Evolutionary conservation across 1,140 invertebrate species (phyloP).

Genomic region (Scaptomyza hsui): DNA sequence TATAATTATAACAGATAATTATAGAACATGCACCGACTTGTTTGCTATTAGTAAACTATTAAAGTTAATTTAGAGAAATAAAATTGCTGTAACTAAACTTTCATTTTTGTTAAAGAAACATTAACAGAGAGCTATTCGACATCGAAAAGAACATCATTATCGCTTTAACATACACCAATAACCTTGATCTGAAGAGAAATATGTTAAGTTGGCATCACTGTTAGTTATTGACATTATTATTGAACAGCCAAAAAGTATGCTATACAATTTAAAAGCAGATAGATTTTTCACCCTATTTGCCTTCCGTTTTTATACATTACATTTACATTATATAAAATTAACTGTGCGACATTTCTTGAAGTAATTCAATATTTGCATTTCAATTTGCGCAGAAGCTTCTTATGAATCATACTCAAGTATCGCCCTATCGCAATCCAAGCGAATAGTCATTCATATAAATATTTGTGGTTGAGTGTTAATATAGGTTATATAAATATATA

Average conservation of each 20-base stretch:
- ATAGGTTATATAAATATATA: background rate
- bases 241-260: slow-evolving; percentile 27
- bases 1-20: background rate
- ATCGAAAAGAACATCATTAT: too few species aligned
- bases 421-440: slow-evolving; percentile 10
- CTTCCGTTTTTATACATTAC: too few species aligned
- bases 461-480: background rate
- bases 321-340: background rate
- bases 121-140: background rate
- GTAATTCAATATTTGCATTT: slow-evolving; percentile 29
- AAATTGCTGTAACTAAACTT: background rate
- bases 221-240: background rate
- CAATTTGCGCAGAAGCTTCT: slow-evolving; percentile 30
- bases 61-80: background rate
- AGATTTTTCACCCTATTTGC: too few species aligned
- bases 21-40: background rate
- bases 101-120: background rate
- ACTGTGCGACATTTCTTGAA: slow-evolving; percentile 4
- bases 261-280: background rate
- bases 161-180: too few species aligned
- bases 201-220: background rate
- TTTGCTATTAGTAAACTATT: background rate
- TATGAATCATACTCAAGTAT: slow-evolving; percentile 32
- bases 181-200: background rate
- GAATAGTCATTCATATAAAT: background rate